Evolutionary conservation across 2,113 vertebrate genomes (phyloP).

Genomic region (Ammodytes dubius): DNA sequence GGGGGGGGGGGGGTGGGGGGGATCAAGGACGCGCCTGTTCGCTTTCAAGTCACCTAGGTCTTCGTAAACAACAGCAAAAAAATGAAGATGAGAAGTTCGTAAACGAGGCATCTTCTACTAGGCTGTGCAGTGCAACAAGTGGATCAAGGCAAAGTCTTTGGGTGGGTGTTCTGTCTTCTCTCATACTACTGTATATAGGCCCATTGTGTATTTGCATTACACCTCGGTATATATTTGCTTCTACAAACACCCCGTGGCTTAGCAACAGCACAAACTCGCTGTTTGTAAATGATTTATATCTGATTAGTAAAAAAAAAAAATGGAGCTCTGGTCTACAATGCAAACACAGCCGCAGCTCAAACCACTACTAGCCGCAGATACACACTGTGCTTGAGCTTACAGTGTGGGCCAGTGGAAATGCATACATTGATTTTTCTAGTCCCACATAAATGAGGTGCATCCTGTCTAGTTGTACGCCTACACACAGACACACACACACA

Average conservation of each 20-base stretch:
- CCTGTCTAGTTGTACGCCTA: background rate
- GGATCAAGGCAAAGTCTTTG: background rate
- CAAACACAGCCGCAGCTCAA: constrained; percentile 48
- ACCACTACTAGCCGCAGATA: background rate
- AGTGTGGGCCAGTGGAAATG: background rate
- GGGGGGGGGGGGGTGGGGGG: background rate
- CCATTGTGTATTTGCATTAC: constrained; percentile 45
- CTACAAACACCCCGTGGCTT: constrained; percentile 32
- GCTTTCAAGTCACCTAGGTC: background rate
- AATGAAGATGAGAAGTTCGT: background rate
- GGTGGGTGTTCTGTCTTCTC: constrained; percentile 3
- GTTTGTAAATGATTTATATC: constrained; percentile 52
- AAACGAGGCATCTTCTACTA: background rate
- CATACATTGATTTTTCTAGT: background rate
- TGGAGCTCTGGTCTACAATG: constrained; percentile 25
- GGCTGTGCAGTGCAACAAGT: background rate
- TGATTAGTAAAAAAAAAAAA: constrained; percentile 19
- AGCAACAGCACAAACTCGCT: constrained; percentile 36
- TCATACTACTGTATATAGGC: constrained; percentile 6
- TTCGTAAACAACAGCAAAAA: constrained; percentile 25
- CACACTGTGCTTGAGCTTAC: background rate
- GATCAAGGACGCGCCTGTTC: constrained; percentile 27
- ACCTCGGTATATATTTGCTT: constrained; percentile 28
- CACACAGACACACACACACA: too few relatives aligned
- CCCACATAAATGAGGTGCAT: constrained; percentile 1